Conservation (phyloP, 1,140 invertebrate genomes). For the Zeugodacus cucurbitae region DNA sequence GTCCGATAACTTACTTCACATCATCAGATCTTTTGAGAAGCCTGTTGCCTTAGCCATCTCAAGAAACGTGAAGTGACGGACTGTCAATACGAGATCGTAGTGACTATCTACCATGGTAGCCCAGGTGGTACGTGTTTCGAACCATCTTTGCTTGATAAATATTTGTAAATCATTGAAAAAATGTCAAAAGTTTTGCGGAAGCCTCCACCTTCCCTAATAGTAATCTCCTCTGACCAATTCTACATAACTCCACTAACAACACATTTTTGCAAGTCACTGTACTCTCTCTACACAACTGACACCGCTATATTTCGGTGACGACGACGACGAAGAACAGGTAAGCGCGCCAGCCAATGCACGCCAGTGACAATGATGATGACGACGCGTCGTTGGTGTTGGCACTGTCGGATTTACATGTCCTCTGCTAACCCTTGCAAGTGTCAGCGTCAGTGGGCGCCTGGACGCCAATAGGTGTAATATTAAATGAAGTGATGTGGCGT, state of each 20-base stretch:
- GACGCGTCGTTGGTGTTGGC: neutral
- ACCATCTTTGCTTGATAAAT: too few species aligned
- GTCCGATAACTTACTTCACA: too few species aligned
- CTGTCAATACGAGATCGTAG: too few species aligned
- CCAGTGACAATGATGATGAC: neutral
- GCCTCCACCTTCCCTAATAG: neutral
- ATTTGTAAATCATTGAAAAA: too few species aligned
- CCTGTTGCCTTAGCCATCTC: too few species aligned
- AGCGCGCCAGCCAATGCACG: neutral
- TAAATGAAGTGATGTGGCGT: neutral
- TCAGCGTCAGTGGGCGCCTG: neutral
- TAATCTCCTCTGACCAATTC: neutral
- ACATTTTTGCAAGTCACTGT: neutral
- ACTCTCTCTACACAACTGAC: neutral
- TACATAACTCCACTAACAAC: neutral
- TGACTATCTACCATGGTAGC: too few species aligned
- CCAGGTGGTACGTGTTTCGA: too few species aligned
- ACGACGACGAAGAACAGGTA: too few species aligned
- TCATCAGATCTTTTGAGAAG: too few species aligned
- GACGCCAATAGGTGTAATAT: neutral
- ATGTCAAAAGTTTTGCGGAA: too few species aligned
- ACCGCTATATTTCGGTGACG: neutral
- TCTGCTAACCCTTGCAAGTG: conserved; percentile 2
- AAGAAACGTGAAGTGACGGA: too few species aligned
- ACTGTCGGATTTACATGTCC: conserved; percentile 2